phyloP scores from a whole-genome alignment of 2,797 vertebrate species.

The Tachyglossus aculeatus region DNA sequence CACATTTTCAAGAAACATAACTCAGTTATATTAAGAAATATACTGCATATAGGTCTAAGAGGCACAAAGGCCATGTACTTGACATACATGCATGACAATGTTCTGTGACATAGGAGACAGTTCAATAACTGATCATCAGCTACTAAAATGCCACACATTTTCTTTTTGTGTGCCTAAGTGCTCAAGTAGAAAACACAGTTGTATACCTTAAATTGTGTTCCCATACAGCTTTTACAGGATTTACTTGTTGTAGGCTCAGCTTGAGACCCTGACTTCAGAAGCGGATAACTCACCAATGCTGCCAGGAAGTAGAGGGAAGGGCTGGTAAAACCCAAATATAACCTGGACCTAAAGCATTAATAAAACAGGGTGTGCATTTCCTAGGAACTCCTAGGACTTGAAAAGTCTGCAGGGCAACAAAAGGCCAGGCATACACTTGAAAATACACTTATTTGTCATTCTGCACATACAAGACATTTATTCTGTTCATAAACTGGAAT shows the following conservation, averaged over 20 bases:
- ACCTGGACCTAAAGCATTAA: not conserved
- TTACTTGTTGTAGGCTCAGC: not conserved
- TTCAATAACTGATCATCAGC: no score
- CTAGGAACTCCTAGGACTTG: not conserved
- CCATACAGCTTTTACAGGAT: constrained; percentile 15
- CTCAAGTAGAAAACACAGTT: no score
- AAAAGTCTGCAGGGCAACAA: constrained; percentile 10
- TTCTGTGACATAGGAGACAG: no score
- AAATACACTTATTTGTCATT: not conserved
- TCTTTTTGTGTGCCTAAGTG: no score
- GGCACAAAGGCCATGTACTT: no score
- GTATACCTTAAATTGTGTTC: not conserved
- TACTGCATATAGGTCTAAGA: no score
- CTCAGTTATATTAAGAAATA: no score
- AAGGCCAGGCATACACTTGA: constrained; percentile 2
- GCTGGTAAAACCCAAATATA: constrained; percentile 14
- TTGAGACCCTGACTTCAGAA: constrained; percentile 16
- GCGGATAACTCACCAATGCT: not conserved
- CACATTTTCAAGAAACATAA: no score
- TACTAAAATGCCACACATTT: no score
- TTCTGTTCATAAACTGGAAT: not conserved
- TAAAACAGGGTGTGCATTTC: constrained; percentile 3
- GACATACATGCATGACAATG: no score
- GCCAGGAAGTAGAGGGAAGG: constrained; percentile 16
- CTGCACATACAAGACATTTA: no score